These are phyloP conservation scores for Peromyscus nudipes DNA, from an alignment of 2,797 vertebrate genomes.

Conservation along the genomic window DNA sequence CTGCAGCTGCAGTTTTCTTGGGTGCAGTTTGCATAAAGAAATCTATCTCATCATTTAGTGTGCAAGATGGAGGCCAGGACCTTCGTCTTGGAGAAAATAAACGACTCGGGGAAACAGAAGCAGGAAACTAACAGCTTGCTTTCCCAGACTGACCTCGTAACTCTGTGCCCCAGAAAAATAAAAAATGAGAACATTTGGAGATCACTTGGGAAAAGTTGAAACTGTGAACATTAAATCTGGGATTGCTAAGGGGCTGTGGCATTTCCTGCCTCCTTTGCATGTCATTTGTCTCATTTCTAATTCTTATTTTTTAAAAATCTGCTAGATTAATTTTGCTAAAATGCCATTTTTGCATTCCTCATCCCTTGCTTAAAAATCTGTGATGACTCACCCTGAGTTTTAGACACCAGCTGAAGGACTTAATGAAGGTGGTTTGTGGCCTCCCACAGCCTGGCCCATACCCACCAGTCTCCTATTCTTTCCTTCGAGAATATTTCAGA, in stretches of 20 bases:
- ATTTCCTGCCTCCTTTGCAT: constrained; percentile 60
- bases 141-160: constrained; percentile 49
- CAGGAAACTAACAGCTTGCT: not conserved
- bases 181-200: constrained; percentile 75
- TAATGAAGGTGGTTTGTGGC: constrained; percentile 2
- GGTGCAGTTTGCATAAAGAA: not conserved
- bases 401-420: constrained; percentile 43
- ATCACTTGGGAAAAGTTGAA: constrained; percentile 56
- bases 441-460: not conserved
- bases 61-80: not conserved
- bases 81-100: not conserved
- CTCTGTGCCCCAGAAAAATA: constrained; percentile 76
- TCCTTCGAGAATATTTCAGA: constrained; percentile 31
- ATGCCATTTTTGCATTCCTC: constrained; percentile 43
- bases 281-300: constrained; percentile 43
- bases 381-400: constrained; percentile 40
- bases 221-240: constrained; percentile 46
- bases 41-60: not conserved
- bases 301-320: constrained; percentile 52
- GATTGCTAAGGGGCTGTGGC: constrained; percentile 62
- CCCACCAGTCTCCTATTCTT: not conserved
- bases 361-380: constrained; percentile 47
- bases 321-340: constrained; percentile 68
- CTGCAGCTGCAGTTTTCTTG: not conserved
- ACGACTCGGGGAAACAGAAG: not conserved